Evolutionary conservation across 1,140 invertebrate genomes (phyloP).

Genomic region (Apolygus lucorum): DNA sequence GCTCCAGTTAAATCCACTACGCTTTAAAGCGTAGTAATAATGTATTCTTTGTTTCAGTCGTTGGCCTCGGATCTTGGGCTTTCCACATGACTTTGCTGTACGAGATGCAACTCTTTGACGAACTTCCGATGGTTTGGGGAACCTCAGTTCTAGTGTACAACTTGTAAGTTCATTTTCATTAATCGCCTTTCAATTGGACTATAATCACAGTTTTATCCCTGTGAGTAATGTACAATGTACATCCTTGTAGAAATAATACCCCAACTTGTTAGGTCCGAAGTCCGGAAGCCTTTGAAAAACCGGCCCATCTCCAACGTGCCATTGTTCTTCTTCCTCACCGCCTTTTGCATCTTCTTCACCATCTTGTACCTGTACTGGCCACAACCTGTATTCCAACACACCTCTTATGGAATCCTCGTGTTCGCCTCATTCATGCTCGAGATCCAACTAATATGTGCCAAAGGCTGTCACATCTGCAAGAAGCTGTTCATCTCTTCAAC

Average conservation of each 20-base stretch:
- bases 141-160: slow-evolving; percentile 34
- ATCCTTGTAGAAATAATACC: not conserved
- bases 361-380: slow-evolving; percentile 33
- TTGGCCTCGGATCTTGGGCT: slow-evolving; percentile 35
- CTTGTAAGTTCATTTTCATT: slow-evolving; percentile 31
- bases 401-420: slow-evolving; percentile 33
- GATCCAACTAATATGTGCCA: slow-evolving; percentile 29
- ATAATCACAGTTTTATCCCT: too few relatives aligned
- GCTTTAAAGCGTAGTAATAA: too few relatives aligned
- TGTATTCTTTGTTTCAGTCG: too few relatives aligned
- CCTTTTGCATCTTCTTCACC: slow-evolving; percentile 31
- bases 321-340: slow-evolving; percentile 24
- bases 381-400: slow-evolving; percentile 34
- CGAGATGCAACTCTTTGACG: slow-evolving; percentile 37
- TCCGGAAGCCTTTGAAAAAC: slow-evolving; percentile 21
- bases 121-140: slow-evolving; percentile 36
- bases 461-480: slow-evolving; percentile 32
- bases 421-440: slow-evolving; percentile 31
- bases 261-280: slow-evolving; percentile 25
- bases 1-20: too few relatives aligned
- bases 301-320: slow-evolving; percentile 28
- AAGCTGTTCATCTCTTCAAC: slow-evolving; percentile 31
- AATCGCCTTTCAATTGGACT: not conserved
- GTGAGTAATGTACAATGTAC: not conserved
- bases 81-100: slow-evolving; percentile 37